Evolutionary conservation across 2,797 vertebrate species (phyloP), one percentile per base, ranked within the genome.

Genomic region (Tiaroga cobitis): DNA sequence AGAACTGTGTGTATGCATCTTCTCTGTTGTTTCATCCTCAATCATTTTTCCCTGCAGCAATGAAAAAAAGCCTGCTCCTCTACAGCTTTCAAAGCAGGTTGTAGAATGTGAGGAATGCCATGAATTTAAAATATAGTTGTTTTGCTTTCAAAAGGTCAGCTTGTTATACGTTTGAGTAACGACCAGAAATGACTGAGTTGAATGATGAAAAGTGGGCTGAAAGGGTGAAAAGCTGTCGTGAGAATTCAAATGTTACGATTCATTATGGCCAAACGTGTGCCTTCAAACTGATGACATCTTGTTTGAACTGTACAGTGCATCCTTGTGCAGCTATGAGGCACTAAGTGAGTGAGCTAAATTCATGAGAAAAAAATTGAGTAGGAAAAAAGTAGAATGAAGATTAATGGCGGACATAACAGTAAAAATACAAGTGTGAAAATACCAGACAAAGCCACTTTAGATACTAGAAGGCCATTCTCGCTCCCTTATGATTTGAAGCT

Each of bases 121-220:
- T 73, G 54, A 80, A 73, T 85, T 63, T 63, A 65, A 80, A 85
- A 85, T 85, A 85, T 63, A 63, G 83, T 51, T 85, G 39, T 65
- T 72, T 63, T 73, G 68, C 29, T 73, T 85, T 80, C 21, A 49
- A 85, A 85, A 85, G 83, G 83, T 85, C 77, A 85, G 69, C 83
- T 85, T 80, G 68, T 80, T 85, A 73, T 72, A 73, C 32, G 26
- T 79, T 80, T 80, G 83, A 65, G 77, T 73, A 65, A 73, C 41
- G 3, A 61, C 6, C 54, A 73, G 67, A 80, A 41, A 85, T 68
- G 21, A 56, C 67, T 15, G 76, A 61, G 41, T 9, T 65, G 76
- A 80, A 73, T 29, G 68, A 73, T 80, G 77, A 65, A 85, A 80
- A 51, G 68, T 49, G 67, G 29, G 29, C 39, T 3, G n/a, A 56